Conservation (phyloP, 2,888 invertebrate species). For the Abscondita cerata region DNA sequence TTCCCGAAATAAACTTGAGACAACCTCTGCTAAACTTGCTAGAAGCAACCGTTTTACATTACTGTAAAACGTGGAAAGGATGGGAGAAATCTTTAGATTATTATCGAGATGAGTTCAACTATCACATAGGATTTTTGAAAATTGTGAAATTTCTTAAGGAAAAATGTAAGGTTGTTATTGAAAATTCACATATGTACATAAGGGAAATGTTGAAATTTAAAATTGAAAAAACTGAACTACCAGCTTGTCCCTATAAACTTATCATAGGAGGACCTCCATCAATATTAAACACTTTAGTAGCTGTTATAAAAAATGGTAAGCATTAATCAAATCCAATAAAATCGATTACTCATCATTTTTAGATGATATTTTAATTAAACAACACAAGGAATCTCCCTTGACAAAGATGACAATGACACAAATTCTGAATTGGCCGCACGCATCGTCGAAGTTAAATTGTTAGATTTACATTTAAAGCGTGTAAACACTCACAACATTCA, state of each 20-base stretch:
- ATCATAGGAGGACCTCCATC: constrained; percentile 35
- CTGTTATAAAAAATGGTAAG: constrained; percentile 30
- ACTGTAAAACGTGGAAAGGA: too few relatives aligned
- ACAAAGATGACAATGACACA: not conserved
- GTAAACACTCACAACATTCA: constrained; percentile 30
- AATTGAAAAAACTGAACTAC: too few relatives aligned
- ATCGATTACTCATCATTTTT: constrained; percentile 5
- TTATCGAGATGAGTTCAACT: too few relatives aligned
- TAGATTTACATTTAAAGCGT: constrained; percentile 33
- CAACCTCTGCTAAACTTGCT: too few relatives aligned
- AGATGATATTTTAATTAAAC: constrained; percentile 28
- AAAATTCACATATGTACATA: not conserved
- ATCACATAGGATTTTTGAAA: too few relatives aligned
- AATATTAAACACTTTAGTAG: constrained; percentile 35
- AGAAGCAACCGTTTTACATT: too few relatives aligned
- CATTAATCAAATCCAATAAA: not conserved
- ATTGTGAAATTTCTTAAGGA: too few relatives aligned
- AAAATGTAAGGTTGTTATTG: too few relatives aligned
- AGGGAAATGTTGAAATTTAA: too few relatives aligned
- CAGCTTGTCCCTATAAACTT: constrained; percentile 33
- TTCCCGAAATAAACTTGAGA: too few relatives aligned
- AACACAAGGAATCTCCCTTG: too few relatives aligned
- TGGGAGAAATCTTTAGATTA: too few relatives aligned
- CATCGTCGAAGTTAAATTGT: constrained; percentile 34
- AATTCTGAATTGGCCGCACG: constrained; percentile 36